phyloP scores from a whole-genome alignment of 1,140 invertebrate genomes.

The Coelopa frigida region DNA sequence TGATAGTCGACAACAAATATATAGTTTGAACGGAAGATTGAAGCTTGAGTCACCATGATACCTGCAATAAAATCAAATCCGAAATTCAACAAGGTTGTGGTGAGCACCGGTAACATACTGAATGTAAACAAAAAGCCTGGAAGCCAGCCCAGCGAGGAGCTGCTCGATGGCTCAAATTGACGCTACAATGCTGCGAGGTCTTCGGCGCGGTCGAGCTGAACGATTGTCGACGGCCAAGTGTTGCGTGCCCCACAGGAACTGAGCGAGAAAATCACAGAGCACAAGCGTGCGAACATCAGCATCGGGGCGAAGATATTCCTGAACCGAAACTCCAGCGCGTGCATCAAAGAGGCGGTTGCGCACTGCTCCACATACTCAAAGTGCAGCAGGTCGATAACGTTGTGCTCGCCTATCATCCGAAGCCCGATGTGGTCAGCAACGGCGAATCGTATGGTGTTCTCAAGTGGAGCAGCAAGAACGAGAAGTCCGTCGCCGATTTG shows the following conservation, averaged over 20 bases:
- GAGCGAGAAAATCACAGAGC: slow-evolving; percentile 52
- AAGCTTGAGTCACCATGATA: too few relatives aligned
- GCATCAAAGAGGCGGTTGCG: slow-evolving; percentile 27
- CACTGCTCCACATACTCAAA: slow-evolving; percentile 31
- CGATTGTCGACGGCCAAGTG: slow-evolving; percentile 41
- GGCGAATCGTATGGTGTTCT: too few relatives aligned
- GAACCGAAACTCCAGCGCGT: slow-evolving; percentile 42
- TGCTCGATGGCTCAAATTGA: slow-evolving; percentile 39
- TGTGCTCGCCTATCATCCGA: slow-evolving; percentile 41
- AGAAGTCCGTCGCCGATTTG: slow-evolving; percentile 48
- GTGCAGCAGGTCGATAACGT: slow-evolving; percentile 41
- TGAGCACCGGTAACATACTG: slow-evolving; percentile 83
- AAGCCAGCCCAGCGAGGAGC: slow-evolving; percentile 71
- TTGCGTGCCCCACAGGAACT: slow-evolving; percentile 51
- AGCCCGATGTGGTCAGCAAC: slow-evolving; percentile 10
- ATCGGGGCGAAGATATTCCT: slow-evolving; percentile 60
- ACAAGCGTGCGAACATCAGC: slow-evolving; percentile 55
- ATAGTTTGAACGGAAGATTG: too few relatives aligned
- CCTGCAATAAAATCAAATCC: slow-evolving; percentile 29
- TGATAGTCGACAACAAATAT: too few relatives aligned
- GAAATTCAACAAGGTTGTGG: slow-evolving; percentile 45
- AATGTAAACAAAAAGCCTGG: slow-evolving; percentile 68
- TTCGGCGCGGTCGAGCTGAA: too few relatives aligned
- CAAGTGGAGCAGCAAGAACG: slow-evolving; percentile 44
- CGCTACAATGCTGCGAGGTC: slow-evolving; percentile 29